Percentiles rank a stretch among this genome's conserved stretches.
phyloP scores from a whole-genome alignment of 2,888 invertebrate genomes.

The Dryadula phaetusa region DNA sequence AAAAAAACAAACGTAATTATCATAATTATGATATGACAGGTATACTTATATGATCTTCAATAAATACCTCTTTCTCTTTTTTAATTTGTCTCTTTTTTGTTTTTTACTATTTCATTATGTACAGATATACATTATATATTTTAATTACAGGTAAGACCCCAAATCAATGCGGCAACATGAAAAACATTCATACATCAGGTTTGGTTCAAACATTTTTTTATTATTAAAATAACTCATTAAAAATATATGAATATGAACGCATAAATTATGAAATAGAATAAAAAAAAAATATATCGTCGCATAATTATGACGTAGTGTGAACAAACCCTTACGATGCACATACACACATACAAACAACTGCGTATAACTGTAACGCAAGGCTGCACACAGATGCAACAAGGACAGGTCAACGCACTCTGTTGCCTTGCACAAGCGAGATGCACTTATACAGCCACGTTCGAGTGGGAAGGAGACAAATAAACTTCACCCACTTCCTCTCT shows the following conservation, averaged over 20 bases:
- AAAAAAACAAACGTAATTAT: too few relatives aligned
- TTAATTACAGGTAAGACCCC: conserved; percentile 52
- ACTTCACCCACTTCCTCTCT: conserved; percentile 58
- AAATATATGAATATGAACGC: background rate
- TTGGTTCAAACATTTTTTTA: conserved; percentile 25
- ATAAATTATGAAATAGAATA: conserved; percentile 10
- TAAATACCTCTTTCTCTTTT: background rate
- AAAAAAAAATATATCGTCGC: conserved; percentile 34
- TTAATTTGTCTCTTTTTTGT: background rate
- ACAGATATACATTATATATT: conserved; percentile 30
- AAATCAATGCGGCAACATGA: conserved; percentile 35
- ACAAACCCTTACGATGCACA: conserved; percentile 76
- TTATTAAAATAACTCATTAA: background rate
- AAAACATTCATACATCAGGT: conserved; percentile 37
- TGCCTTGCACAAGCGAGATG: conserved; percentile 77
- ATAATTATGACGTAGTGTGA: conserved; percentile 62
- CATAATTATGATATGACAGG: background rate
- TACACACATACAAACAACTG: conserved; percentile 63
- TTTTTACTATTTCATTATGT: background rate
- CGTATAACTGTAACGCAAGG: conserved; percentile 82
- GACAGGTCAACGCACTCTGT: conserved; percentile 84
- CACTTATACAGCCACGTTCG: conserved; percentile 55
- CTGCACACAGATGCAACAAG: conserved; percentile 81
- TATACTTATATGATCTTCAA: background rate
- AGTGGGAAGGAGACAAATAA: conserved; percentile 58